Percentiles rank a stretch among this genome's conserved stretches.
Evolutionary conservation across 2,797 vertebrate genomes (phyloP).

Genomic region (Tapirus indicus): DNA sequence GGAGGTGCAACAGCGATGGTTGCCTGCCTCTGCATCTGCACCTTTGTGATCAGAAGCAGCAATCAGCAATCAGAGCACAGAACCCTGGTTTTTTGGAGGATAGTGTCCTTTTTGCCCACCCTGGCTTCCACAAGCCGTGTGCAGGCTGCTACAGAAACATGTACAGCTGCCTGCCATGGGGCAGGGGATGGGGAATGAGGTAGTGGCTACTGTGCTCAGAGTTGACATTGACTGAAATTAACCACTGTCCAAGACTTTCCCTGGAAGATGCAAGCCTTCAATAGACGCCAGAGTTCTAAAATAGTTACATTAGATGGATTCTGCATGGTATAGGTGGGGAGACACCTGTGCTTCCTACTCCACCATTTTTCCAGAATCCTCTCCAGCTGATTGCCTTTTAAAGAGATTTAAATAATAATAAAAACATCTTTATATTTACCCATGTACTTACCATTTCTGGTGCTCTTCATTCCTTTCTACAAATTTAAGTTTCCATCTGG

Average conservation of each 20-base stretch:
- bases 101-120: neutral
- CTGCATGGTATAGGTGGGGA: neutral
- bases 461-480: neutral
- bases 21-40: neutral
- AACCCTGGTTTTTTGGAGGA: neutral
- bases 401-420: no score
- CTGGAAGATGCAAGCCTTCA: neutral
- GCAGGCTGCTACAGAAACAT: neutral
- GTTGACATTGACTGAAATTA: neutral
- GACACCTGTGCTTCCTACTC: neutral
- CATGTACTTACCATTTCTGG: no score
- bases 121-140: neutral
- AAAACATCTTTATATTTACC: no score
- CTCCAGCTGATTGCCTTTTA: neutral
- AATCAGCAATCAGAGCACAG: neutral
- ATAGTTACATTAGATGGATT: neutral
- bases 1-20: neutral
- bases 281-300: neutral
- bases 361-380: neutral
- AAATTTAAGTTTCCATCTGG: no score
- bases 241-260: neutral
- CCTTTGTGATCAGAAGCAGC: neutral
- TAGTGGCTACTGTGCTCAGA: neutral
- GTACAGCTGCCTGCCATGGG: neutral
- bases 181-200: neutral